Conservation (phyloP, 1,140 invertebrate genomes). For the Hesperophylax magnus region DNA sequence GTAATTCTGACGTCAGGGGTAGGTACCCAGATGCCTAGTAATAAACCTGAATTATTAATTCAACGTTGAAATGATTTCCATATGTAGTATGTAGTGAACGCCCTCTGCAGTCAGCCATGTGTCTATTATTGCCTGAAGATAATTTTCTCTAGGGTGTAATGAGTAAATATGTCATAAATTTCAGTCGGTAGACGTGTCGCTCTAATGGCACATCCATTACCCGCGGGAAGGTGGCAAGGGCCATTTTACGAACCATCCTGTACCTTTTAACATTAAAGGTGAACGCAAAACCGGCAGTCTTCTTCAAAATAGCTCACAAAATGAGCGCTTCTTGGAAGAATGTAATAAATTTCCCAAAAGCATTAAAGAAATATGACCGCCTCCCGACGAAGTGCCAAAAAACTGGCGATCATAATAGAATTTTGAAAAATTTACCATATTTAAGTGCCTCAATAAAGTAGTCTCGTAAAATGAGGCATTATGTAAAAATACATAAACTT, state of each 20-base stretch:
- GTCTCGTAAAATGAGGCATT: too few species aligned
- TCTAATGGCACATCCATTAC: slow-evolving; percentile 55
- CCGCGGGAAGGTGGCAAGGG: slow-evolving; percentile 33
- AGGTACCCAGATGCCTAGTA: too few species aligned
- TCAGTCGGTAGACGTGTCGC: slow-evolving; percentile 47
- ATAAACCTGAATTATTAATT: too few species aligned
- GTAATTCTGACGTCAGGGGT: too few species aligned
- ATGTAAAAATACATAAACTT: too few species aligned
- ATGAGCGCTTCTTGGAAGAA: not conserved
- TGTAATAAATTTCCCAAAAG: too few species aligned
- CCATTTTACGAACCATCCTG: slow-evolving; percentile 43
- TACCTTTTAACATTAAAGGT: slow-evolving; percentile 19
- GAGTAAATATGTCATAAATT: slow-evolving; percentile 56
- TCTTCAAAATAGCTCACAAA: not conserved
- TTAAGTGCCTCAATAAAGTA: too few species aligned
- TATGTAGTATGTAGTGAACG: not conserved
- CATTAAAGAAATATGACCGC: too few species aligned
- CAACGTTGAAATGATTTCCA: too few species aligned
- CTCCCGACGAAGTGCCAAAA: too few species aligned
- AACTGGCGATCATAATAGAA: too few species aligned
- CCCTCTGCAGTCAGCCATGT: not conserved
- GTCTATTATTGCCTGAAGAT: slow-evolving; percentile 32
- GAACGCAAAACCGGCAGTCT: not conserved
- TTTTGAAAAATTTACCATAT: too few species aligned
- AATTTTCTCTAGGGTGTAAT: slow-evolving; percentile 48